Evolutionary conservation across 2,113 vertebrate species (phyloP).

Genomic region (Rhea pennata): DNA sequence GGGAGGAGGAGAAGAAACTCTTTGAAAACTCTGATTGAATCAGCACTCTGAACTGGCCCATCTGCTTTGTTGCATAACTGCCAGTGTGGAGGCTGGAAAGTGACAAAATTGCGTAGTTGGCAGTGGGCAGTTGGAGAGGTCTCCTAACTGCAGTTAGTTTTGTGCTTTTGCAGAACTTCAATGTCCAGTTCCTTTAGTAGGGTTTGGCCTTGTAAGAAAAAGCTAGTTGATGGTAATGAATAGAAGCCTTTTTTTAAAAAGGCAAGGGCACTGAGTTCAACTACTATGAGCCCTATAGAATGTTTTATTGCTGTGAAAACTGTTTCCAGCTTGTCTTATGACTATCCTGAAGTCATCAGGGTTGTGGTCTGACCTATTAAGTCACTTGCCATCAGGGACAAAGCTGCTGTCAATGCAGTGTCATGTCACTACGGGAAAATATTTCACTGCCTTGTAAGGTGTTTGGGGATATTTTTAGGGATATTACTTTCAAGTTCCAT

Average conservation of each 20-base stretch:
- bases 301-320: background rate
- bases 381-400: background rate
- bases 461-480: background rate
- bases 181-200: background rate
- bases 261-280: background rate
- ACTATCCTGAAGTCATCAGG: background rate
- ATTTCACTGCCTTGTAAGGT: background rate
- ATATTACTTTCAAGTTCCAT: background rate
- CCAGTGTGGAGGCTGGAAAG: background rate
- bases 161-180: background rate
- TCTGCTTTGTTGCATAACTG: background rate
- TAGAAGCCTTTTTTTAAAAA: background rate
- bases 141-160: background rate
- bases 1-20: too few species aligned
- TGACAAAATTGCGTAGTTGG: background rate
- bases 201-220: background rate
- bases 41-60: background rate
- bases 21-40: background rate
- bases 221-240: background rate
- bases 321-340: background rate
- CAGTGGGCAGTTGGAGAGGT: background rate
- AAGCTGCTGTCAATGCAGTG: background rate
- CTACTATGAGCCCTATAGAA: background rate
- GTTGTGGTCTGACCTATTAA: background rate
- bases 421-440: background rate